Evolutionary conservation across 1,140 invertebrate genomes (phyloP).

Genomic region (Drosophila tsacasi): DNA sequence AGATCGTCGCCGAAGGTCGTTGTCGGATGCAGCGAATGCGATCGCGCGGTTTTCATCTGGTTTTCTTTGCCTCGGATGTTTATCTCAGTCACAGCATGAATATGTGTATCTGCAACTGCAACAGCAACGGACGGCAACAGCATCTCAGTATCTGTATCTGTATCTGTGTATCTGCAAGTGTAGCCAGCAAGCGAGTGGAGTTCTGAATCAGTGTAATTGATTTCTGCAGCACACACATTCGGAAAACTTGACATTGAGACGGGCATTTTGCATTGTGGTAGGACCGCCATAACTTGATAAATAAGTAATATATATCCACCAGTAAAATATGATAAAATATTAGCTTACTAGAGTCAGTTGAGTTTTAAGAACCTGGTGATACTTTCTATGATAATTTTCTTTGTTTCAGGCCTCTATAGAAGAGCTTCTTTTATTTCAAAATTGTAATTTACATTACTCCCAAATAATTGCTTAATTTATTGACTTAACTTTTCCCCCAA

Average conservation of each 20-base stretch:
- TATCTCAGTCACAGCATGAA: constrained; percentile 51
- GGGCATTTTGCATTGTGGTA: constrained; percentile 59
- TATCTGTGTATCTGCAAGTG: constrained; percentile 17
- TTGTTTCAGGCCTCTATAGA: no score
- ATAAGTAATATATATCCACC: not conserved
- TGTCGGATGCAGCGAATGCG: constrained; percentile 44
- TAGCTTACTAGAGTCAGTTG: not conserved
- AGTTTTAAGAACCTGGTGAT: not conserved
- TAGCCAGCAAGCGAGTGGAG: constrained; percentile 15
- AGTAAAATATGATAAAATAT: not conserved
- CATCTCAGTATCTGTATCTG: constrained; percentile 7
- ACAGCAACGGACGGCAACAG: not conserved
- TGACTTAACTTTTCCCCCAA: constrained; percentile 28
- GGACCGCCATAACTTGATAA: constrained; percentile 31
- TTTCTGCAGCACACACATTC: constrained; percentile 59
- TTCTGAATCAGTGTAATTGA: constrained; percentile 62
- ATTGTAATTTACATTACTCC: not conserved
- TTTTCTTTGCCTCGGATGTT: constrained; percentile 58
- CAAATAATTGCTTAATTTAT: constrained; percentile 44
- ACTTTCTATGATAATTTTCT: no score
- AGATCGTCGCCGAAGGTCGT: constrained; percentile 68
- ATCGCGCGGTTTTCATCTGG: constrained; percentile 34
- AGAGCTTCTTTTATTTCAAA: no score
- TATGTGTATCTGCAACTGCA: constrained; percentile 29
- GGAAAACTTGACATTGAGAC: constrained; percentile 67